These are phyloP conservation scores for Schrankia costaestrigalis DNA, from an alignment of 2,888 invertebrate genomes.

Conservation along the genomic window DNA sequence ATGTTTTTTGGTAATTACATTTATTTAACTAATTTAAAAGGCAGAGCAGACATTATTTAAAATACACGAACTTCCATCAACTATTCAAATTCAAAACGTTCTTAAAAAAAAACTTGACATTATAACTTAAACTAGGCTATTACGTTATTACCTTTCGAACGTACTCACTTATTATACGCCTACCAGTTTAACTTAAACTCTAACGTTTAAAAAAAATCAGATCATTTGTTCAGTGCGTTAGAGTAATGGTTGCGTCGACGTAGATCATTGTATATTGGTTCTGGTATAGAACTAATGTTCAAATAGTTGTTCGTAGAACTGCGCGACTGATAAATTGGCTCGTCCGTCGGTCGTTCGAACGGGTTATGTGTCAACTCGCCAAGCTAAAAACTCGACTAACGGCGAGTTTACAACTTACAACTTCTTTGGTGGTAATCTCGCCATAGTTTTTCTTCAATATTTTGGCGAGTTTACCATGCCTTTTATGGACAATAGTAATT, in stretches of 20 bases:
- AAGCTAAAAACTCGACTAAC: too few species aligned
- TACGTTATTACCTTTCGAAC: slow-evolving; percentile 28
- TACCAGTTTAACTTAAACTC: slow-evolving; percentile 16
- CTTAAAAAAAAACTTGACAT: slow-evolving; percentile 13
- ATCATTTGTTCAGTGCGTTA: slow-evolving; percentile 19
- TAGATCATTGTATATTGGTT: slow-evolving; percentile 18
- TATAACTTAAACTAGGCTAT: slow-evolving; percentile 26
- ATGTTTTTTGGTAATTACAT: too few species aligned
- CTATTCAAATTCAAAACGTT: slow-evolving; percentile 3
- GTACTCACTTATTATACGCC: slow-evolving; percentile 22
- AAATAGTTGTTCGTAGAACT: slow-evolving; percentile 49
- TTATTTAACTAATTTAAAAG: not conserved
- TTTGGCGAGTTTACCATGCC: too few species aligned
- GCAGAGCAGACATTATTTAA: not conserved
- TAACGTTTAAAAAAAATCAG: slow-evolving; percentile 14
- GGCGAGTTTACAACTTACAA: too few species aligned
- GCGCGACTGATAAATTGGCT: slow-evolving; percentile 50
- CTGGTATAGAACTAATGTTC: slow-evolving; percentile 40
- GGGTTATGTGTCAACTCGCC: too few species aligned
- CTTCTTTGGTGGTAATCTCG: too few species aligned
- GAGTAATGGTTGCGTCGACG: slow-evolving; percentile 15
- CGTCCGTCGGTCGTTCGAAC: slow-evolving; percentile 31
- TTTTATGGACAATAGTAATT: too few species aligned
- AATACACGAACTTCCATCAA: slow-evolving; percentile 1
- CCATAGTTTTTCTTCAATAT: too few species aligned